phyloP scores from a whole-genome alignment of 1,140 invertebrate species.

The Ceratosolen solmsi region DNA sequence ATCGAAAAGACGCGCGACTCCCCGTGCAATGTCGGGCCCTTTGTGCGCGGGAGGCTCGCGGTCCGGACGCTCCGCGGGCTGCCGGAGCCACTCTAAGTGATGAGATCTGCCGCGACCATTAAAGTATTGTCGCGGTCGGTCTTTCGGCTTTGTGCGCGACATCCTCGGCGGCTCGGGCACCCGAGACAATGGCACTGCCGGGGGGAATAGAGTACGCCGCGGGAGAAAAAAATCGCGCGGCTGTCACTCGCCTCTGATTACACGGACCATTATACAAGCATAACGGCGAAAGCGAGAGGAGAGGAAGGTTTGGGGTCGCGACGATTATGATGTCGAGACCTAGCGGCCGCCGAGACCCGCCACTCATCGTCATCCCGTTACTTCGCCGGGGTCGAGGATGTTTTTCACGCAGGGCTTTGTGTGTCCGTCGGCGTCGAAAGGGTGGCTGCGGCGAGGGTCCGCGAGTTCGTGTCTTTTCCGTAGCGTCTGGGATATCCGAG shows the following conservation, averaged over 20 bases:
- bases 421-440: background rate
- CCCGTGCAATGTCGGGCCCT: background rate
- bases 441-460: too few species aligned
- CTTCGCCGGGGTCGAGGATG: background rate
- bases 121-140: conserved; percentile 58
- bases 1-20: conserved; percentile 8
- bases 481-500: background rate
- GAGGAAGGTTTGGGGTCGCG: too few species aligned
- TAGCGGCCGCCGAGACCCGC: background rate
- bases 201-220: conserved; percentile 55
- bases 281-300: conserved; percentile 51
- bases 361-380: background rate
- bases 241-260: conserved; percentile 65
- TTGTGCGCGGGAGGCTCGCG: background rate
- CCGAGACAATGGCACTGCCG: conserved; percentile 58
- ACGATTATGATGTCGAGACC: too few species aligned
- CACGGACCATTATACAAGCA: conserved; percentile 65
- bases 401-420: background rate
- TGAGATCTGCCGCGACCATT: conserved; percentile 61
- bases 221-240: conserved; percentile 49
- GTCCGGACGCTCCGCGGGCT: conserved; percentile 9
- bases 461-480: background rate
- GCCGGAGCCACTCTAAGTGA: conserved; percentile 59
- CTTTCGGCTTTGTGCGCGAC: conserved; percentile 52
- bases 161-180: conserved; percentile 47